Evolutionary conservation across 2,113 vertebrate genomes (phyloP).

Genomic region (Porphyrio hochstetteri): DNA sequence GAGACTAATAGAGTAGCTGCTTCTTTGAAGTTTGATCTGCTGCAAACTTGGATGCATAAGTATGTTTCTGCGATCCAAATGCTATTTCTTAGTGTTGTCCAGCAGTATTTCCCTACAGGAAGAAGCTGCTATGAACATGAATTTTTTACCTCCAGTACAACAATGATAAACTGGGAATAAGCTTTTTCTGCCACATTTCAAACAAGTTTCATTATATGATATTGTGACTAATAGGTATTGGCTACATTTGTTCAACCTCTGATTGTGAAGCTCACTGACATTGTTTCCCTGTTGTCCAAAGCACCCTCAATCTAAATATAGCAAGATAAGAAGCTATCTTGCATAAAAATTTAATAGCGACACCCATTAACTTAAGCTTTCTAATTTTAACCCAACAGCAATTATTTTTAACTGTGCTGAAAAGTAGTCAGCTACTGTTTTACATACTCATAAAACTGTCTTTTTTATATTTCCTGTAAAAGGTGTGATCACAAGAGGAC

Average conservation of each 20-base stretch:
- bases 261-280: neutral
- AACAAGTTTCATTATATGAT: neutral
- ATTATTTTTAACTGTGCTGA: neutral
- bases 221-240: neutral
- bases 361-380: neutral
- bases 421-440: neutral
- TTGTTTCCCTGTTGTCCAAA: neutral
- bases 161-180: neutral
- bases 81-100: neutral
- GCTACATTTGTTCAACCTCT: fast-evolving
- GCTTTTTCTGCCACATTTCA: neutral
- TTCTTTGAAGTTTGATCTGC: neutral
- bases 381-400: neutral
- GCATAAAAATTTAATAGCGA: neutral
- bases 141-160: neutral
- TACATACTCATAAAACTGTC: neutral
- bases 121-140: neutral
- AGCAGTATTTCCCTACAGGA: neutral
- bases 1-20: neutral
- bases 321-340: neutral
- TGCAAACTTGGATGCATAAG: neutral
- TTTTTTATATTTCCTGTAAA: slow-evolving; percentile 26
- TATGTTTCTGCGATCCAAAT: neutral
- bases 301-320: neutral
- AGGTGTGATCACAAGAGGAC: slow-evolving; percentile 85